Evolutionary conservation across 2,888 invertebrate genomes (phyloP), one percentile per base, ranked within the genome.

Genomic region (Aproaerema taeniolella): DNA sequence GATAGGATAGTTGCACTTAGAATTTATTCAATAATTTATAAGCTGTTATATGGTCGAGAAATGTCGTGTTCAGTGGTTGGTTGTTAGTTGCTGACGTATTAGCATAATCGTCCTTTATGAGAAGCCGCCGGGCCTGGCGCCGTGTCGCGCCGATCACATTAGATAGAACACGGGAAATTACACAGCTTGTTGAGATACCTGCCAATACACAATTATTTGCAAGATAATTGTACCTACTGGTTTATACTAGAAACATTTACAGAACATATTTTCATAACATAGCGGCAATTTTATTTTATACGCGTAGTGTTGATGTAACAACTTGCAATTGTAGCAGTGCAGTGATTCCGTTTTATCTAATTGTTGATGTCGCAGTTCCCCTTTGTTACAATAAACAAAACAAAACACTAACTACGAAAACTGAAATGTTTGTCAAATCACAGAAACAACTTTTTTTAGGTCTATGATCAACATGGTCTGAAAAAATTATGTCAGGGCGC

Each of bases 141-240:
- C 81, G 80, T 81, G 83, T 82, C 82, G 66, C 47, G 74, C 66
- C 74, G 66, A 64, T 72, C 75, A 65, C 64, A 75, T 77, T 75
- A 79, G 70, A 74, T 74, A 66, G 61, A 67, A 67, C 71, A 58
- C 67, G 70, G 75, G 72, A 79, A 85, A 83, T 85, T 81, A 78
- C 71, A 80, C 66, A 70, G 67, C 67, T 73, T 52, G 67, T 64
- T 67, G 63, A 72, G 67, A 74, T 77, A 74, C 71, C 61, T 69
- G 67, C 58, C 55, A 68, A 69, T 73, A 77, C 73, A 76, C 67
- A 73, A 70, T 66, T 68, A 71, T 77, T 74, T 74, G 61, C 68
- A 38, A 59, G 58, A 70, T 80, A 79, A 81, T 81, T 82, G 67
- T 68, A 56, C 40, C 43, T 43, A 39, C 43, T 43, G 43, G 39